These are phyloP conservation scores for Augiades crinisus DNA, from an alignment of 2,888 invertebrate species.

Conservation along the genomic window DNA sequence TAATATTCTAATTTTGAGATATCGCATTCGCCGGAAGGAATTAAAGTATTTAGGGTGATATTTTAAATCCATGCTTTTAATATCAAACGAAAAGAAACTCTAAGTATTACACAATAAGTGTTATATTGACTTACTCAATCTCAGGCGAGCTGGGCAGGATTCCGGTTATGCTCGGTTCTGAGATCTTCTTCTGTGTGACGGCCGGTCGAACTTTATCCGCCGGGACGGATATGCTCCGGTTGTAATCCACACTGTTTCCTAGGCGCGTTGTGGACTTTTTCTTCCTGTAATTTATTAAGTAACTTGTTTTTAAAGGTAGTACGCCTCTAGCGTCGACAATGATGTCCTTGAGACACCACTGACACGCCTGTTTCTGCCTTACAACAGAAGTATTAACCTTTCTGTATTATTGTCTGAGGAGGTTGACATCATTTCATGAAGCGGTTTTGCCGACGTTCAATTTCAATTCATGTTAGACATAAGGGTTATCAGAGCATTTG, in stretches of 20 bases:
- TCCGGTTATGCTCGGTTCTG: slow-evolving; percentile 79
- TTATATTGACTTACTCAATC: slow-evolving; percentile 81
- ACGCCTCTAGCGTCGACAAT: no score
- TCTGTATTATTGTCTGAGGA: no score
- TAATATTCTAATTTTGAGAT: slow-evolving; percentile 10
- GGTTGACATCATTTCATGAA: no score
- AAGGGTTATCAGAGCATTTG: no score
- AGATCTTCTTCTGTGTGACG: slow-evolving; percentile 68
- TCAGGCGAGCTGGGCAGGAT: slow-evolving; percentile 86
- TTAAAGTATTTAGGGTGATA: slow-evolving; percentile 23
- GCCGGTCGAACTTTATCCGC: slow-evolving; percentile 84
- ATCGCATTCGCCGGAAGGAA: slow-evolving; percentile 5
- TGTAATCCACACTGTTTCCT: slow-evolving; percentile 86
- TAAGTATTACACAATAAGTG: not conserved
- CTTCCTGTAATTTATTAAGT: slow-evolving; percentile 76
- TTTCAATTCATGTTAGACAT: no score
- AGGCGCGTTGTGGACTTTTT: slow-evolving; percentile 85
- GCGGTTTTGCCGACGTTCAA: no score
- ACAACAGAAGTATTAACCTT: no score
- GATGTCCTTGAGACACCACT: no score
- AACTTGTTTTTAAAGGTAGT: no score
- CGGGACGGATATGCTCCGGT: slow-evolving; percentile 93
- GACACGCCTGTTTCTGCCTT: no score
- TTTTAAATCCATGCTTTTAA: slow-evolving; percentile 34
- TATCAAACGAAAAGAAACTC: slow-evolving; percentile 23